Evolutionary conservation across 2,797 vertebrate species (phyloP).

Genomic region (Gymnopithys bicolor): DNA sequence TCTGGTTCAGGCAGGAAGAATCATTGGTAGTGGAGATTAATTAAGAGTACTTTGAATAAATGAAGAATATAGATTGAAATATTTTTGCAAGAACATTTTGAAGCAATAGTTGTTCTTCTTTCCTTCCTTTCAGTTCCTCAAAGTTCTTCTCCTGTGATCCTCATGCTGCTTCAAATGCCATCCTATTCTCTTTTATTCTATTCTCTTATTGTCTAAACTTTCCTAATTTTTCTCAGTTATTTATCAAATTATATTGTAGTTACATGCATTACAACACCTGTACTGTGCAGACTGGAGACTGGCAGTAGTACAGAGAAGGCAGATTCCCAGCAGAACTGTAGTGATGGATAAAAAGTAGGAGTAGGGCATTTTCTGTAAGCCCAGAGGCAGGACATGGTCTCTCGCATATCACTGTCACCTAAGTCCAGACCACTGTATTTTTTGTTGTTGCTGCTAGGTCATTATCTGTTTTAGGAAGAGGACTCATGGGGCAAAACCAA

Average conservation of each 20-base stretch:
- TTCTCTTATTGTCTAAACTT: neutral
- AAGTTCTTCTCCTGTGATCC: neutral
- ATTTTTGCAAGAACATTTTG: neutral
- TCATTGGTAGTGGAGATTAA: neutral
- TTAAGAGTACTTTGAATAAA: neutral
- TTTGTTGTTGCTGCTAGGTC: neutral
- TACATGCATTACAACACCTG: neutral
- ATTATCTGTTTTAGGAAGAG: neutral
- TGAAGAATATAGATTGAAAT: neutral
- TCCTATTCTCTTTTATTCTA: neutral
- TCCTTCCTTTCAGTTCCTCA: neutral
- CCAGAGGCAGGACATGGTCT: neutral
- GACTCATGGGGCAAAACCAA: neutral
- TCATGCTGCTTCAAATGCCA: neutral
- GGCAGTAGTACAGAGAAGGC: neutral
- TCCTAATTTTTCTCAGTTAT: neutral
- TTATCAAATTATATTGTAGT: neutral
- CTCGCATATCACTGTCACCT: neutral
- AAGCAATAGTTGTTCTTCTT: neutral
- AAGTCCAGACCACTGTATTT: neutral
- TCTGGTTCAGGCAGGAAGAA: neutral
- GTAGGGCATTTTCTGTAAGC: neutral
- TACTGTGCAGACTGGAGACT: neutral
- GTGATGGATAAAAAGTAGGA: neutral
- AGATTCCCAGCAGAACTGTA: neutral